These are phyloP conservation scores for Ceratosolen fusciceps DNA, from an alignment of 1,140 invertebrate species.

Conservation along the genomic window DNA sequence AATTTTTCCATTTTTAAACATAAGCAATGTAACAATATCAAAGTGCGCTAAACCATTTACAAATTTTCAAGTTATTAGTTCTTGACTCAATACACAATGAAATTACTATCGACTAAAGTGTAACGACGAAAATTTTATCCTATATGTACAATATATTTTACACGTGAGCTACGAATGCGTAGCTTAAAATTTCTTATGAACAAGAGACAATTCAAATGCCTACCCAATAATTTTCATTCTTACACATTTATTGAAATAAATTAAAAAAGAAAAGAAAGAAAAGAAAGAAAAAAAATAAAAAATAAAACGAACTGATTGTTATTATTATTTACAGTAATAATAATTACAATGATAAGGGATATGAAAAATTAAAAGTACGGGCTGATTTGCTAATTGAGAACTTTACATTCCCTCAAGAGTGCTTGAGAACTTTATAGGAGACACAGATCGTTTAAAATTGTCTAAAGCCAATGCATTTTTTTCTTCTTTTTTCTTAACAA, in stretches of 20 bases:
- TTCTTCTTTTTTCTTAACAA: too few relatives aligned
- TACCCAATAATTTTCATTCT: slow-evolving; percentile 30
- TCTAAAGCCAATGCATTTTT: slow-evolving; percentile 33
- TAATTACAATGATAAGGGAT: too few relatives aligned
- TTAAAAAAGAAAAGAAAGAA: too few relatives aligned
- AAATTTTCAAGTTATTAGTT: slow-evolving; percentile 66
- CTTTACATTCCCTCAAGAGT: too few relatives aligned
- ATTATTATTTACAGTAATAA: too few relatives aligned
- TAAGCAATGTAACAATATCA: too few relatives aligned
- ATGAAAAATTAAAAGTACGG: slow-evolving; percentile 14
- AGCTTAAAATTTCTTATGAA: neutral
- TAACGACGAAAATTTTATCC: slow-evolving; percentile 58
- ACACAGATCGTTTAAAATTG: slow-evolving; percentile 1
- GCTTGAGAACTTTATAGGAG: neutral
- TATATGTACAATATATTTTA: slow-evolving; percentile 45
- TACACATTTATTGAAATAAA: slow-evolving; percentile 23
- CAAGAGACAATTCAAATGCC: slow-evolving; percentile 14
- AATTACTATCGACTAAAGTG: slow-evolving; percentile 61
- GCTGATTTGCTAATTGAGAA: slow-evolving; percentile 22
- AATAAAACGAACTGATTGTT: too few relatives aligned
- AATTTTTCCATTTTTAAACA: too few relatives aligned
- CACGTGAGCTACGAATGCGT: slow-evolving; percentile 30
- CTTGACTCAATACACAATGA: slow-evolving; percentile 58
- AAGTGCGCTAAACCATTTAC: slow-evolving; percentile 26
- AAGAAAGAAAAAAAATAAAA: too few relatives aligned